A percentile compares a stretch with the other conserved stretches of the same genome.
Evolutionary conservation across 2,888 invertebrate genomes (phyloP).

Genomic region (Nowickia ferox): DNA sequence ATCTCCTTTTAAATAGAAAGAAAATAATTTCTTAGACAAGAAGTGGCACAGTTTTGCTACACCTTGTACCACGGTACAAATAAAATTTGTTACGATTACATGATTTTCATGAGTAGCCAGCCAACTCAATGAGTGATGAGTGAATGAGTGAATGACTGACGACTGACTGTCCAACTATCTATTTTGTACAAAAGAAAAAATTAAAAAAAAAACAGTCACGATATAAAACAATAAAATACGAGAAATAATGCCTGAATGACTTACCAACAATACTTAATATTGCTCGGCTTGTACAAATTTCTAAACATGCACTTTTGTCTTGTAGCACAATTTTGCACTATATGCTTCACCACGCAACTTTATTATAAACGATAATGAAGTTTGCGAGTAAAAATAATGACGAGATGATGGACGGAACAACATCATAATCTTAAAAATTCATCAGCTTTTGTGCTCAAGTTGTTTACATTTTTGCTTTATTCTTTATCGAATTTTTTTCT

Average conservation of each 20-base stretch:
- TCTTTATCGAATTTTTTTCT: conserved; percentile 13
- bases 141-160: conserved; percentile 50
- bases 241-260: conserved; percentile 32
- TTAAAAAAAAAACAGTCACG: background rate
- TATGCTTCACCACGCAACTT: conserved; percentile 41
- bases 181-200: conserved; percentile 19
- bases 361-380: conserved; percentile 27
- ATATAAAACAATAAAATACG: background rate
- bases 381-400: conserved; percentile 5
- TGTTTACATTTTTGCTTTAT: conserved; percentile 53
- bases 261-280: conserved; percentile 25
- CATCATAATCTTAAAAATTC: conserved; percentile 49
- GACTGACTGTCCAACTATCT: conserved; percentile 52
- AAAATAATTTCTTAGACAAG: no score
- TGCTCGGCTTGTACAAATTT: conserved; percentile 9
- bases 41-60: background rate
- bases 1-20: no score
- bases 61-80: background rate
- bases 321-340: conserved; percentile 20
- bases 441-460: conserved; percentile 57
- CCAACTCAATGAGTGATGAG: conserved; percentile 30
- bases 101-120: conserved; percentile 47
- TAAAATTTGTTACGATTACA: conserved; percentile 35
- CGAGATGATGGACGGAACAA: conserved; percentile 2
- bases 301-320: conserved; percentile 41